A percentile compares a stretch with the other conserved stretches of the same genome.
phyloP scores from a whole-genome alignment of 2,797 vertebrate genomes.

The Clarias fuscus region DNA sequence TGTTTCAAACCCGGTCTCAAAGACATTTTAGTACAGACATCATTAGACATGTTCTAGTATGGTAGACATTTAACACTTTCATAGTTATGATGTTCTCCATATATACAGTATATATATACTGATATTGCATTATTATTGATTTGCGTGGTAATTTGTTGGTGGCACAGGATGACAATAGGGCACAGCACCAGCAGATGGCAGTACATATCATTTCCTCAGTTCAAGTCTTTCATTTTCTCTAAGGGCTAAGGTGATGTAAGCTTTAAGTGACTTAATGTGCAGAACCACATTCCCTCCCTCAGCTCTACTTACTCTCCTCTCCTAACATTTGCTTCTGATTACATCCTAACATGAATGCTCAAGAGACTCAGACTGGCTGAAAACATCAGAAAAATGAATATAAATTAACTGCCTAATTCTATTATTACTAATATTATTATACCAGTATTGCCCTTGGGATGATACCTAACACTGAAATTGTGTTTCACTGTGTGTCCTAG shows the following conservation, averaged over 20 bases:
- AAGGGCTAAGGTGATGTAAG: constrained; percentile 28
- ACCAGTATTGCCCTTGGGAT: background rate
- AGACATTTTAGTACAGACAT: background rate
- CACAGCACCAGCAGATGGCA: constrained; percentile 48
- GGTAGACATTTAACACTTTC: background rate
- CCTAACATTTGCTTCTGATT: background rate
- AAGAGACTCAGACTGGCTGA: background rate
- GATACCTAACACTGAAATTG: background rate
- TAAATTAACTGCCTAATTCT: background rate
- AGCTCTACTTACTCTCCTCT: constrained; percentile 3
- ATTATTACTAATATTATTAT: background rate
- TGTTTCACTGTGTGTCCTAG: background rate
- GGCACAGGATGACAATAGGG: background rate
- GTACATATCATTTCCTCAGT: constrained; percentile 23
- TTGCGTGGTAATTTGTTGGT: background rate
- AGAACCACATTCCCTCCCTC: constrained; percentile 7
- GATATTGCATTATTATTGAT: background rate
- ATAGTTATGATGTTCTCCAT: background rate
- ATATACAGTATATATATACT: too few relatives aligned
- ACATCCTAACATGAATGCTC: background rate
- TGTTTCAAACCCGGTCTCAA: background rate
- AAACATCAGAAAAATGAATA: background rate
- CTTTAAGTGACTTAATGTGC: constrained; percentile 2
- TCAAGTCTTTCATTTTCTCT: background rate
- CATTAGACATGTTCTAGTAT: background rate